These are phyloP conservation scores for Petrocephalus sullivani DNA, from an alignment of 2,797 vertebrate species.

Conservation along the genomic window DNA sequence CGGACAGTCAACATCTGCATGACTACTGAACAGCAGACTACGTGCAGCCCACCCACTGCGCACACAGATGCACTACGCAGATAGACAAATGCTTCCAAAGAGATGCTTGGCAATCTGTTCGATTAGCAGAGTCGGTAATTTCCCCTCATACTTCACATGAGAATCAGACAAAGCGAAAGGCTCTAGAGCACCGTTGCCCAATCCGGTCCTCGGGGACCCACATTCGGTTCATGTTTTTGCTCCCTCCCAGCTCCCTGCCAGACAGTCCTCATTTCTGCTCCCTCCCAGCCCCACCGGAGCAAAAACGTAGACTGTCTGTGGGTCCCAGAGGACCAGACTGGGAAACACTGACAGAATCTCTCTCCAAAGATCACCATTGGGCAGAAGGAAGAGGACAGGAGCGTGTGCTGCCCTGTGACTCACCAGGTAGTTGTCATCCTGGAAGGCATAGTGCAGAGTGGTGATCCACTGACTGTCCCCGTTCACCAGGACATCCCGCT, in stretches of 20 bases:
- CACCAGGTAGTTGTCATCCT: constrained; percentile 97
- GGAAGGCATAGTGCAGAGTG: constrained; percentile 95
- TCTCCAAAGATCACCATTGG: neutral
- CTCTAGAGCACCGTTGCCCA: neutral
- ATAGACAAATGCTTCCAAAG: neutral
- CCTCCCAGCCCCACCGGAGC: too few species aligned
- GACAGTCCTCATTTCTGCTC: too few species aligned
- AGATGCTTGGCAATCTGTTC: neutral
- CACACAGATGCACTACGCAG: neutral
- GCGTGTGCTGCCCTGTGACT: constrained; percentile 34
- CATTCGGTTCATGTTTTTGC: too few species aligned
- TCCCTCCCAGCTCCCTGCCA: too few species aligned
- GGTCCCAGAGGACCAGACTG: too few species aligned
- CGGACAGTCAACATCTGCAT: neutral
- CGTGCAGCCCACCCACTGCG: neutral
- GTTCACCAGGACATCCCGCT: constrained; percentile 92
- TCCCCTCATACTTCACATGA: neutral
- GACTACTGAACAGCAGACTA: neutral
- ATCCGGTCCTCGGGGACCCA: too few species aligned
- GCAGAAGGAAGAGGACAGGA: neutral
- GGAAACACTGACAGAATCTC: neutral
- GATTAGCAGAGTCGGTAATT: neutral
- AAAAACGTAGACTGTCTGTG: too few species aligned
- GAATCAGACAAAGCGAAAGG: neutral
- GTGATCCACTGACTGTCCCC: constrained; percentile 98